Percentiles rank a stretch among this genome's conserved stretches.
Evolutionary conservation across 2,797 vertebrate genomes (phyloP).

Genomic region (Telmatherina bonti): DNA sequence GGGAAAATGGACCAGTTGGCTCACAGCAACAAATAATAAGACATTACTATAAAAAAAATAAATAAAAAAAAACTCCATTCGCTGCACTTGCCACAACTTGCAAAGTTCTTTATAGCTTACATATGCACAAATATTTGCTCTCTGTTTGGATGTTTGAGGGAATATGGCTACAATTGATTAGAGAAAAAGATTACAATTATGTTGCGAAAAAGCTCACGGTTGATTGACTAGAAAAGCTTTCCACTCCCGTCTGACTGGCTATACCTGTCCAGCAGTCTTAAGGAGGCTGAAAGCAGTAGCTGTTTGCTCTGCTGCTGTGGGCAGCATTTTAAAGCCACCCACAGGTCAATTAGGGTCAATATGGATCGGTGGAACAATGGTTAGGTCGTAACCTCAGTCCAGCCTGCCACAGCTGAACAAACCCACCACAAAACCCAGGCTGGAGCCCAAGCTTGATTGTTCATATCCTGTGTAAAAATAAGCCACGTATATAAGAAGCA

Average conservation of each 20-base stretch:
- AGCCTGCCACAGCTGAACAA: constrained; percentile 60
- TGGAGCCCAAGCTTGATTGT: constrained; percentile 40
- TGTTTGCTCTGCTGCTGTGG: constrained; percentile 42
- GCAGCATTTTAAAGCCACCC: constrained; percentile 27
- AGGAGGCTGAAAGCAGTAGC: constrained; percentile 34
- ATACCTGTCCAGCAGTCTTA: constrained; percentile 1
- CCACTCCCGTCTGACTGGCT: constrained; percentile 25
- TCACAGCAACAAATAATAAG: constrained; percentile 70
- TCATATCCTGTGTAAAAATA: constrained; percentile 48
- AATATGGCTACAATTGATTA: constrained; percentile 47
- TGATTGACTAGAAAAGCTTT: constrained; percentile 24
- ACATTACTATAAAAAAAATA: constrained; percentile 60
- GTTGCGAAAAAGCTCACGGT: constrained; percentile 45
- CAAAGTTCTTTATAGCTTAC: constrained; percentile 72
- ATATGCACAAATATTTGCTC: constrained; percentile 65
- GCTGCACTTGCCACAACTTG: constrained; percentile 69
- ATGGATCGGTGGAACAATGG: constrained; percentile 51
- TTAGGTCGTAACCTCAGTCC: constrained; percentile 50
- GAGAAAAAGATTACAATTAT: constrained; percentile 57
- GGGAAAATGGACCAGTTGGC: constrained; percentile 80
- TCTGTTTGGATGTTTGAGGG: constrained; percentile 52
- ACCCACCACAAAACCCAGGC: constrained; percentile 47
- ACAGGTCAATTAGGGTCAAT: constrained; percentile 50
- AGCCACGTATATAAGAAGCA: constrained; percentile 11
- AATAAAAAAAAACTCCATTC: constrained; percentile 56